Conservation (phyloP, 2,113 vertebrate genomes). For the Trichechus manatus region DNA sequence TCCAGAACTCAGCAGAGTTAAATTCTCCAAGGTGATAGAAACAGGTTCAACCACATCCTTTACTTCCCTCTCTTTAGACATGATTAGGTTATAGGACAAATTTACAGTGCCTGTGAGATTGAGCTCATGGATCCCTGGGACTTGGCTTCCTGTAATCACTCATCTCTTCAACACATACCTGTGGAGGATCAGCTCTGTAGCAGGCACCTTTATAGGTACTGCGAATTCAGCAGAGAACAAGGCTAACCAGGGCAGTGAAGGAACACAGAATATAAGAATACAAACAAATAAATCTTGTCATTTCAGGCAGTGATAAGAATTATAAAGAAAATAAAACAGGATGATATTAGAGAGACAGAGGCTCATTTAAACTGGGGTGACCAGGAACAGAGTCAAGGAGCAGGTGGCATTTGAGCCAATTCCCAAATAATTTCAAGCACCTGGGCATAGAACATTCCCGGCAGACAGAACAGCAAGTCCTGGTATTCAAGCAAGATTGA, state of each 20-base stretch:
- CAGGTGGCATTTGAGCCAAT: not conserved
- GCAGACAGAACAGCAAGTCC: not conserved
- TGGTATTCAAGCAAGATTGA: not conserved
- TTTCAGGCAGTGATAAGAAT: not conserved
- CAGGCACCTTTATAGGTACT: not conserved
- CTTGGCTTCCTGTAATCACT: not conserved
- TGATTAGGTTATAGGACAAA: not conserved
- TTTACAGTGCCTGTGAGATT: not conserved
- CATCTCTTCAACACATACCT: not conserved
- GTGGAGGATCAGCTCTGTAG: not conserved
- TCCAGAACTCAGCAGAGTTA: not conserved
- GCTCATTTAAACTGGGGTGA: not conserved
- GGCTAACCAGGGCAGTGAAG: not conserved
- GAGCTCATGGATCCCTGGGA: not conserved
- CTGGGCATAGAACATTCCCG: not conserved
- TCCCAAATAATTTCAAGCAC: constrained; percentile 9
- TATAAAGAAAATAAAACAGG: not conserved
- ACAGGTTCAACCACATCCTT: not conserved
- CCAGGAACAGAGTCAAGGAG: not conserved
- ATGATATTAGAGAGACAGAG: not conserved
- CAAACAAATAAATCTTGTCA: not conserved
- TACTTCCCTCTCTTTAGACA: not conserved
- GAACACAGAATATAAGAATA: not conserved
- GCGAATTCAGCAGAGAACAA: not conserved
- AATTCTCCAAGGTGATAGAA: not conserved